Evolutionary conservation across 2,888 invertebrate genomes (phyloP), one percentile per base, ranked within the genome.

Genomic region (Thysanoteuthis rhombus): DNA sequence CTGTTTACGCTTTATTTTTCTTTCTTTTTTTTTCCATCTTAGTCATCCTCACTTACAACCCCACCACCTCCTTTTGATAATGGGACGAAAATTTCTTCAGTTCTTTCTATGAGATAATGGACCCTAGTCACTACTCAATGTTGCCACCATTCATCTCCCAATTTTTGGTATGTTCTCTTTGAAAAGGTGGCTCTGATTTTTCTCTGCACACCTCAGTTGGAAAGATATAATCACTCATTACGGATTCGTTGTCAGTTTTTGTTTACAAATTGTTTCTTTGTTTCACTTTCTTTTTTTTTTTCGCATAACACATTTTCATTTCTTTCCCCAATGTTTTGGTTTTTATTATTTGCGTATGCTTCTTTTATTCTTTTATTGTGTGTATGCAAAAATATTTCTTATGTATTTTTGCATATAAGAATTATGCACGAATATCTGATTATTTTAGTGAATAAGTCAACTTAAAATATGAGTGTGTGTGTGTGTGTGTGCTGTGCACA

Each of bases 171-270:
- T n/a, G 75, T 75, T 75, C 75, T 75, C 75, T 75, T 75, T 75
- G 75, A 75, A 75, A 75, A 75, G 75, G 75, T 75, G 75, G n/a
- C 75, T 75, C 75, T 75, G 75, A 75, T 75, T 75, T 75, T 75
- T n/a, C 75, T 75, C n/a, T 36, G 75, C 75, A 16, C 75, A 75
- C 75, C 75, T 75, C 75, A n/a, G n/a, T n/a, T 75, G n/a, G 75
- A 75, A 75, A 75, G 75, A 75, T 75, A 75, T 75, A 75, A 75
- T 75, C 75, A 75, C 75, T 75, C 75, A 75, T 75, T 75, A 75
- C 75, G 75, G 75, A 75, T 75, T n/a, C 75, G n/a, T 75, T 75
- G n/a, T 75, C 16, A 16, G 75, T 75, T 75, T 75, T 75, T 75
- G 75, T 75, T 75, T 75, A 36, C 75, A 75, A 75, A 75, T 75